Percentiles rank a stretch among this genome's conserved stretches.
Evolutionary conservation across 2,888 invertebrate genomes (phyloP).

Genomic region (Clostera curtula): DNA sequence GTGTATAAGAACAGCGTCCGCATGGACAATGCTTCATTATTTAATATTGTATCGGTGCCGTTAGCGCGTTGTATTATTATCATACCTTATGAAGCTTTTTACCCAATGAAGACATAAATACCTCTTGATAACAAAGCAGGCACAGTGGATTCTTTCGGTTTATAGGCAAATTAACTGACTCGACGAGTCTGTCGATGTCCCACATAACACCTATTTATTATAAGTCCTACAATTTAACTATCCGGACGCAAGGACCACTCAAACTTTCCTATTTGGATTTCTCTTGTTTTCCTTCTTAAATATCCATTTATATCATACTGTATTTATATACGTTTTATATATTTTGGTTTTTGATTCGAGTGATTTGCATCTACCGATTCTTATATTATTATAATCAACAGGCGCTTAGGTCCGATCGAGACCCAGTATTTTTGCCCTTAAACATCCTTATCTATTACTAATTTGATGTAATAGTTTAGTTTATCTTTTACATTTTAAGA

Average conservation of each 20-base stretch:
- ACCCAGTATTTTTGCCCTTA: conserved; percentile 47
- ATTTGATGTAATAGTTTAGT: conserved; percentile 67
- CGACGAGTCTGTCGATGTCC: conserved; percentile 18
- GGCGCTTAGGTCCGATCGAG: conserved; percentile 49
- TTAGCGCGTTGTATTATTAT: conserved; percentile 43
- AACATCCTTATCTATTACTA: conserved; percentile 54
- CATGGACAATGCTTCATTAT: conserved; percentile 53
- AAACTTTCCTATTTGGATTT: conserved; percentile 77
- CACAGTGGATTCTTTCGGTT: conserved; percentile 10
- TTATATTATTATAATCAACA: conserved; percentile 39
- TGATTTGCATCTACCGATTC: conserved; percentile 43
- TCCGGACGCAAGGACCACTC: conserved; percentile 85
- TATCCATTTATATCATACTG: conserved; percentile 29
- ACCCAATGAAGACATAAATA: conserved; percentile 35
- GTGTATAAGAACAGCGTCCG: conserved; percentile 31
- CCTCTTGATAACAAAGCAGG: conserved; percentile 14
- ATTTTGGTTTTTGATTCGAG: conserved; percentile 36
- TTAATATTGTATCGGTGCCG: conserved; percentile 59
- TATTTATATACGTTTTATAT: conserved; percentile 33
- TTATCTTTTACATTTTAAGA: conserved; percentile 49
- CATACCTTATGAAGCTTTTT: conserved; percentile 42
- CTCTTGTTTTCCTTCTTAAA: conserved; percentile 37
- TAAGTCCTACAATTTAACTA: conserved; percentile 27
- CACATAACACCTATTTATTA: conserved; percentile 15
- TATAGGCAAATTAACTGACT: conserved; percentile 11